A percentile compares a stretch with the other conserved stretches of the same genome.
Evolutionary conservation across 2,797 vertebrate genomes (phyloP).

Genomic region (Eidolon dupreanum): DNA sequence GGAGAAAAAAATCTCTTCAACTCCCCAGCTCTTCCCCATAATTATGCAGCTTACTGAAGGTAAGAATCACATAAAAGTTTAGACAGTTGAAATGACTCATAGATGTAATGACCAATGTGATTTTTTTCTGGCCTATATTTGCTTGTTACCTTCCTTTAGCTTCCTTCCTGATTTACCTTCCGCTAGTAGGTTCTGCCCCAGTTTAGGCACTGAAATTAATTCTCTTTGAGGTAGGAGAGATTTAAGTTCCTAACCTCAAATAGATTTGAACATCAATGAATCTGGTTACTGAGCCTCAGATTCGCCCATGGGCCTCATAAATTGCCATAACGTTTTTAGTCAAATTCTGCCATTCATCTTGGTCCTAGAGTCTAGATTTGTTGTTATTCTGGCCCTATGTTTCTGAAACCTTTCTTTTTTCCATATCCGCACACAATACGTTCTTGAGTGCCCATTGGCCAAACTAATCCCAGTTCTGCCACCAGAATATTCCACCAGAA

Average conservation of each 20-base stretch:
- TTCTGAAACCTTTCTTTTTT: neutral
- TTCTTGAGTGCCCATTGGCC: neutral
- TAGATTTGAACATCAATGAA: neutral
- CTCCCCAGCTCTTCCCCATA: neutral
- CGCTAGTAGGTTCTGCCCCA: neutral
- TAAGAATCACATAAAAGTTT: neutral
- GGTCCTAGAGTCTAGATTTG: neutral
- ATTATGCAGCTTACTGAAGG: neutral
- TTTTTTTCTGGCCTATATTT: neutral
- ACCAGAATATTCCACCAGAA: neutral
- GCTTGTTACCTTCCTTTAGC: neutral
- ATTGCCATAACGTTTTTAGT: neutral
- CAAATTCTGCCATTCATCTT: neutral
- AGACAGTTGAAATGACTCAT: neutral
- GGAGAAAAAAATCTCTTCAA: neutral
- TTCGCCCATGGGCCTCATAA: neutral
- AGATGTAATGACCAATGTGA: neutral
- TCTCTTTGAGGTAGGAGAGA: neutral
- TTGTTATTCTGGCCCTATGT: neutral
- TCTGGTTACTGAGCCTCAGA: neutral
- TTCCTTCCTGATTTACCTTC: neutral
- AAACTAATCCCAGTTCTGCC: neutral
- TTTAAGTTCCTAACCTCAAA: neutral
- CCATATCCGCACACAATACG: neutral
- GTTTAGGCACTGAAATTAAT: neutral